Base-by-base conservation (phyloP, 1,140 invertebrate species). In the Caenorhabditis remanei region DNA sequence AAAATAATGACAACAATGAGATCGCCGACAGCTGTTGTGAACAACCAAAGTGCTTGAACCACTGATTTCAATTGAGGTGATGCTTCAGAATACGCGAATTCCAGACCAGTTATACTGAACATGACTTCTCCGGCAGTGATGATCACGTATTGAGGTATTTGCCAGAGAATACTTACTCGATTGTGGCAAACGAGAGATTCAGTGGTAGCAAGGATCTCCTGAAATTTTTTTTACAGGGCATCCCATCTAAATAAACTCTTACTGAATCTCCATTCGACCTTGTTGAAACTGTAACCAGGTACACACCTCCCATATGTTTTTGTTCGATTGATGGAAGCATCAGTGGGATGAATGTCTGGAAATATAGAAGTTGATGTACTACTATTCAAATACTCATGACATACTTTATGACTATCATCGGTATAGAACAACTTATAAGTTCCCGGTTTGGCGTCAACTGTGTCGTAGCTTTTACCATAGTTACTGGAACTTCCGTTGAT, bases 1-100 rank as follows among this genome's bases (percentile, higher is more conserved):
- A 96, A 95, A 53, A 99, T 94, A 40, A 98, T 95, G 3, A 98
- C 95, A 9, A 96, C 96, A 83, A 99, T 95, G 7, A 98, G 93
- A 93, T 99, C 98, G 32, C 97, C 97, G 91, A 97, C 94, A 0
- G 97, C 96, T 9, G 96, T 96, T 0, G 96, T 97, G 0, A 98
- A 92, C 43, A 97, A 93, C 96, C 96, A 99, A 3, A 95, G 94
- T 7, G 97, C 96, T 92, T 96, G 95, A 41, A 99, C 92, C 0
- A 99, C 95, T 0, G 93, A 93, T 86, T 94, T 94, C 93, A 94
- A 93, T 43, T 92, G 92, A 4, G 92, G 90, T 4, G 94, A 93
- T 24, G 94, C 87, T 94, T 95, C 94, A 46, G 94, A 94, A 92
- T 97, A 98, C 0, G 96, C 96, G 93, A 98, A 98, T 90, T 97